Percentiles rank a stretch among this genome's conserved stretches.
These are phyloP conservation scores for Empidonax alnorum DNA, from an alignment of 2,113 vertebrate species.

Conservation along the genomic window DNA sequence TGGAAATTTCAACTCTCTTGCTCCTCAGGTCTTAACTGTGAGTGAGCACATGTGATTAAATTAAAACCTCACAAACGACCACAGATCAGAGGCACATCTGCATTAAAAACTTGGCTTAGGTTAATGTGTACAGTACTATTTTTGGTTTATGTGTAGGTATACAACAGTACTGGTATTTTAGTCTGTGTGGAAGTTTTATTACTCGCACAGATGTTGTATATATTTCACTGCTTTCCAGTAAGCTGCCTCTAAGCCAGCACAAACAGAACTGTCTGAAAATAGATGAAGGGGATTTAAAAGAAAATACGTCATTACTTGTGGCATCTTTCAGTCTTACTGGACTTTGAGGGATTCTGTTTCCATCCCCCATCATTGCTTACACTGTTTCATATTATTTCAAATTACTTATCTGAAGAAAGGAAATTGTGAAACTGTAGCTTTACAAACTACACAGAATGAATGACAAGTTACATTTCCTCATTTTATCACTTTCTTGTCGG, in stretches of 20 bases:
- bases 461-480: neutral
- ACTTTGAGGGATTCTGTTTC: neutral
- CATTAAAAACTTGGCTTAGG: neutral
- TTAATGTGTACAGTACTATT: neutral
- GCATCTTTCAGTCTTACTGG: neutral
- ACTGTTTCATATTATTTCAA: neutral
- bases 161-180: neutral
- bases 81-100: neutral
- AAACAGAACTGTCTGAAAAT: neutral
- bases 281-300: neutral
- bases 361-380: neutral
- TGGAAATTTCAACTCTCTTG: neutral
- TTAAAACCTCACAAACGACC: neutral
- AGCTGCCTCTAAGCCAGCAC: neutral
- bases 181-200: neutral
- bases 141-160: neutral
- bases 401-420: neutral
- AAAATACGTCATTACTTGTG: neutral
- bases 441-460: neutral
- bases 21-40: neutral
- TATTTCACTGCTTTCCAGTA: neutral
- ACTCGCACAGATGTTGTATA: neutral
- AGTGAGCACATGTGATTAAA: neutral
- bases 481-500: neutral
- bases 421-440: neutral